These are phyloP conservation scores for Acrossocheilus fasciatus DNA, from an alignment of 2,797 vertebrate genomes.

Conservation along the genomic window DNA sequence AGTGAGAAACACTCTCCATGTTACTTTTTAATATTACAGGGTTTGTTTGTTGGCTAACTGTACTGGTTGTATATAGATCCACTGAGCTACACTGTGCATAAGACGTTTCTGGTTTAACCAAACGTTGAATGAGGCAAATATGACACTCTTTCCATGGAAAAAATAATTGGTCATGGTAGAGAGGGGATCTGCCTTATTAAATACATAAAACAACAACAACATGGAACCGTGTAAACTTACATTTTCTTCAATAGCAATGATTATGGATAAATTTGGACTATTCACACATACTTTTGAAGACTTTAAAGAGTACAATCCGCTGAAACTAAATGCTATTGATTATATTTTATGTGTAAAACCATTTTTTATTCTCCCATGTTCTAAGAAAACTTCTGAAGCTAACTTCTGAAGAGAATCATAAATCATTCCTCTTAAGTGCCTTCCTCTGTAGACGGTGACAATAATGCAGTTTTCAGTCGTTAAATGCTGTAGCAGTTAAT, in stretches of 20 bases:
- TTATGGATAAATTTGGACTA: conserved; percentile 10
- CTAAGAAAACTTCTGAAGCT: conserved; percentile 34
- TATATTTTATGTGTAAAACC: conserved; percentile 3
- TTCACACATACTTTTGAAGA: conserved; percentile 21
- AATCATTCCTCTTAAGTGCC: conserved; percentile 85
- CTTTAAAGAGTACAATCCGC: conserved; percentile 38
- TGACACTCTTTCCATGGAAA: conserved; percentile 78
- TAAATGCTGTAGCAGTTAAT: conserved; percentile 52
- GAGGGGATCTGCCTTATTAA: conserved; percentile 75
- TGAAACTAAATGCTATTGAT: neutral
- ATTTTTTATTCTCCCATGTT: neutral
- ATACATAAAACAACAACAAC: neutral
- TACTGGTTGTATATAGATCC: conserved; percentile 78
- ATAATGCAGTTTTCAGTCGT: conserved; percentile 43
- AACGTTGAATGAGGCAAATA: conserved; percentile 71
- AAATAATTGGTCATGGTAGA: conserved; percentile 68
- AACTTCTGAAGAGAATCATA: conserved; percentile 53
- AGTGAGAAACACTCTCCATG: conserved; percentile 70
- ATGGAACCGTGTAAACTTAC: neutral
- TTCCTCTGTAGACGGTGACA: conserved; percentile 63
- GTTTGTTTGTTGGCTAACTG: conserved; percentile 72
- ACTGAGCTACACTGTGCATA: conserved; percentile 65
- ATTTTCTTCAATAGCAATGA: neutral
- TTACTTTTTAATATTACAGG: conserved; percentile 72
- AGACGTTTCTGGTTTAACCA: conserved; percentile 63